These are phyloP conservation scores for Nematopogon swammerdamellus DNA, from an alignment of 2,888 invertebrate species.

Conservation along the genomic window DNA sequence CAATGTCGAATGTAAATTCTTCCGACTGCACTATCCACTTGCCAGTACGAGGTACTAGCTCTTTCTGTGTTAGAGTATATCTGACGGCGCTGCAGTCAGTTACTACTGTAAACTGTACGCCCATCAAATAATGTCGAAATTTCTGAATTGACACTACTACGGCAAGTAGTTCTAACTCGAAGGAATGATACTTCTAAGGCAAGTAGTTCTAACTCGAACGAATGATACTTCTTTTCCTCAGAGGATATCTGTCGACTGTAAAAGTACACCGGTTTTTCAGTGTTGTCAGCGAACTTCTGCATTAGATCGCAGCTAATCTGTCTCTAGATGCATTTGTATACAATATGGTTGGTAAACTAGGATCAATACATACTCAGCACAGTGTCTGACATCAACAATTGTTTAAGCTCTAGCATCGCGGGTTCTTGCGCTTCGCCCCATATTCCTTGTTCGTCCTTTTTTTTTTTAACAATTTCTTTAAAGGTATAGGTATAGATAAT, in stretches of 20 bases:
- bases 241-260: constrained; percentile 20
- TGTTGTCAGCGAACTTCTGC: constrained; percentile 13
- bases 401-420: constrained; percentile 8
- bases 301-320: constrained; percentile 20
- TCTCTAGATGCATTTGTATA: constrained; percentile 23
- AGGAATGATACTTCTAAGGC: constrained; percentile 22
- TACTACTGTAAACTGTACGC: constrained; percentile 11
- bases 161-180: constrained; percentile 25
- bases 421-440: constrained; percentile 7
- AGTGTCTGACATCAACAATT: constrained; percentile 6
- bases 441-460: constrained; percentile 6
- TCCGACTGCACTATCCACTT: constrained; percentile 14
- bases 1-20: constrained; percentile 9
- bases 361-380: constrained; percentile 14
- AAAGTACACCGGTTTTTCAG: constrained; percentile 17
- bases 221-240: constrained; percentile 21
- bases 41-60: constrained; percentile 15
- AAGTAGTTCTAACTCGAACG: constrained; percentile 23
- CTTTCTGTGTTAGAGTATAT: constrained; percentile 13
- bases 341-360: constrained; percentile 12
- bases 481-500: constrained; percentile 11
- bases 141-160: constrained; percentile 18
- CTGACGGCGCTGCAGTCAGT: constrained; percentile 15
- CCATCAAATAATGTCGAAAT: constrained; percentile 20
- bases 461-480: no score